phyloP scores from a whole-genome alignment of 2,797 vertebrate species.

The Lacerta agilis region DNA sequence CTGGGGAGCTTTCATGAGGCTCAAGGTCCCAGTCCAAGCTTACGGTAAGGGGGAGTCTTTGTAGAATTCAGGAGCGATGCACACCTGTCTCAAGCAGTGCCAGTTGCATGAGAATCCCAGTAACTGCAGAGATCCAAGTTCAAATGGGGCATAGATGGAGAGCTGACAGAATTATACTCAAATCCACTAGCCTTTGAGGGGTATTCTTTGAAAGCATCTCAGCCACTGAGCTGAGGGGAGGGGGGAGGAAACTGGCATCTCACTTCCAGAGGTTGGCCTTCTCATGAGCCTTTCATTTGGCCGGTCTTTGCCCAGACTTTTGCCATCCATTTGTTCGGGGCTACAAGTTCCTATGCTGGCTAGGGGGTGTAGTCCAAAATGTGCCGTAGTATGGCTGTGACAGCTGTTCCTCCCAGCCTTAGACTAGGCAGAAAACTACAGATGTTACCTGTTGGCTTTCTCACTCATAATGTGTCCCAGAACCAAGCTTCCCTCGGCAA shows the following conservation, averaged over 20 bases:
- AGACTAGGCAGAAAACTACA: neutral
- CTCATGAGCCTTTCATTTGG: too few species aligned
- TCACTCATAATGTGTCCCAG: neutral
- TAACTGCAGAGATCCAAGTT: neutral
- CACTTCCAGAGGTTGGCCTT: neutral
- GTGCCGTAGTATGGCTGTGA: too few species aligned
- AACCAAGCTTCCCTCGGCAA: neutral
- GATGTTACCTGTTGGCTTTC: neutral
- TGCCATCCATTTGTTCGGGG: too few species aligned
- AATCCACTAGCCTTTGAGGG: fast-evolving
- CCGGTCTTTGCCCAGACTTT: too few species aligned
- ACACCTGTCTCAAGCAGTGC: neutral
- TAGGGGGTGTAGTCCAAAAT: too few species aligned
- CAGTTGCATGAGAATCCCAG: neutral
- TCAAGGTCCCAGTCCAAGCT: neutral
- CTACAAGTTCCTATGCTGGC: too few species aligned
- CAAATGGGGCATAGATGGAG: too few species aligned
- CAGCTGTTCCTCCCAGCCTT: neutral
- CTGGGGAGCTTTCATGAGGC: too few species aligned
- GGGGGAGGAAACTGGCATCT: neutral
- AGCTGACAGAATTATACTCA: neutral
- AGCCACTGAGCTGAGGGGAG: neutral
- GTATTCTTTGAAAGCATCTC: neutral
- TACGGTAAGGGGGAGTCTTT: neutral
- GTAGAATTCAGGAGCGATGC: neutral